Base-by-base conservation (phyloP, 2,888 invertebrate genomes). In the Hofmannophila pseudospretella region DNA sequence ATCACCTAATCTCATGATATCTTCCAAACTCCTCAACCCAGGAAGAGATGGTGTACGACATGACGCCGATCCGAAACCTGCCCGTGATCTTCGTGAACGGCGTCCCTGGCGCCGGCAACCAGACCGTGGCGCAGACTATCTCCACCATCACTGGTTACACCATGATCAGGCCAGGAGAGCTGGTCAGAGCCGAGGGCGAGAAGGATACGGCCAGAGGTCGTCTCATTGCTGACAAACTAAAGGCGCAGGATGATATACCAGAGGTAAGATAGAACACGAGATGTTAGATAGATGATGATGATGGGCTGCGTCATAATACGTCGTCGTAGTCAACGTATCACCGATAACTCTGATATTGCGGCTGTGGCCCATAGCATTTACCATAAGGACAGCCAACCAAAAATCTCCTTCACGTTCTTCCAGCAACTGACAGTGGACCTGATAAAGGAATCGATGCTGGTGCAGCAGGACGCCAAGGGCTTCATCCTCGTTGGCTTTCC, bases 401-500 rank as follows among this genome's bases (percentile, higher is more conserved):
- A n/a, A n/a, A n/a, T n/a, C n/a, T n/a, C n/a, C n/a, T n/a, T n/a
- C n/a, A n/a, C n/a, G n/a, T n/a, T n/a, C 5, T 65, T 63, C 1
- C 62, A 89, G 89, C 81, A 84, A 71, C 49, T 88, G 32, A 85
- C 87, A 44, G 77, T 89, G 13, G 88, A 90, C 49, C 62, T 90
- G 39, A 79, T 90, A 44, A 89, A 89, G 52, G 89, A 89, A 55
- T 75, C 82, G 30, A 88, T 90, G 85, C 62, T 89, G 39, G 51
- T 56, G 43, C 74, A 78, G 34, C 69, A 78, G 26, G 78, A 76
- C 1, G 73, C 84, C 0, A 82, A 77, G 26, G 89, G 89, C 0
- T 90, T 84, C 53, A 78, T 90, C 10, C 61, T 90, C 27, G 88
- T 88, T 7, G 88, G 89, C 8, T 90, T 90, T 63, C 90, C 90